A percentile compares a stretch with the other conserved stretches of the same genome.
These are phyloP conservation scores for Diphyllodes magnificus DNA, from an alignment of 2,113 vertebrate genomes.

Conservation along the genomic window DNA sequence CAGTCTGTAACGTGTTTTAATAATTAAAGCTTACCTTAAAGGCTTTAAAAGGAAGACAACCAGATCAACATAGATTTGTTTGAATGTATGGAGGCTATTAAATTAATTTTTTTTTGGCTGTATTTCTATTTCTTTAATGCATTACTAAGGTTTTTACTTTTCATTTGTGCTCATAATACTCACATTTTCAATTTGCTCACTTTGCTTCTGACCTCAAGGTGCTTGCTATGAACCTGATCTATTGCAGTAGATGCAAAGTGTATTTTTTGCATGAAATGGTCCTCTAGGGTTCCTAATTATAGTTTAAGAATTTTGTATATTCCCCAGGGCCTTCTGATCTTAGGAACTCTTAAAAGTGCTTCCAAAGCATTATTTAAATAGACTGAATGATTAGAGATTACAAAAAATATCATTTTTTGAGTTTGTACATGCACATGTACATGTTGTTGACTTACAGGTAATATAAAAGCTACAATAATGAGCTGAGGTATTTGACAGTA, in stretches of 20 bases:
- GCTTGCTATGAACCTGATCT: background rate
- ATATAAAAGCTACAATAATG: background rate
- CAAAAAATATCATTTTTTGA: background rate
- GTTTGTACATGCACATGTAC: background rate
- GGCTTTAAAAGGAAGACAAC: background rate
- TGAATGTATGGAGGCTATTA: background rate
- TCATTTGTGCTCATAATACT: background rate
- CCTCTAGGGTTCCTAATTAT: background rate
- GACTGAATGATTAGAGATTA: background rate
- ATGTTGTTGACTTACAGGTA: background rate
- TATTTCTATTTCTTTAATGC: background rate
- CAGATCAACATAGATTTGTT: background rate
- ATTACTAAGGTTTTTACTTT: background rate
- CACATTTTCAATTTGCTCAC: background rate
- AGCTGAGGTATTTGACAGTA: background rate
- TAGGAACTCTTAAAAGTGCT: background rate
- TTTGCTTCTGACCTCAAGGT: background rate
- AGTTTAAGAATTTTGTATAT: background rate
- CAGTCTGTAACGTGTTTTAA: background rate
- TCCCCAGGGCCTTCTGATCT: background rate
- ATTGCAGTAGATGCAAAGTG: background rate
- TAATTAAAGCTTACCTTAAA: background rate
- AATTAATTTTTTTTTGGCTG: background rate
- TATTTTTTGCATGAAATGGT: background rate
- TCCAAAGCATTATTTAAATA: background rate